A percentile compares a stretch with the other conserved stretches of the same genome.
Evolutionary conservation across 2,113 vertebrate species (phyloP).

Genomic region (Hymenochirus boettgeri): DNA sequence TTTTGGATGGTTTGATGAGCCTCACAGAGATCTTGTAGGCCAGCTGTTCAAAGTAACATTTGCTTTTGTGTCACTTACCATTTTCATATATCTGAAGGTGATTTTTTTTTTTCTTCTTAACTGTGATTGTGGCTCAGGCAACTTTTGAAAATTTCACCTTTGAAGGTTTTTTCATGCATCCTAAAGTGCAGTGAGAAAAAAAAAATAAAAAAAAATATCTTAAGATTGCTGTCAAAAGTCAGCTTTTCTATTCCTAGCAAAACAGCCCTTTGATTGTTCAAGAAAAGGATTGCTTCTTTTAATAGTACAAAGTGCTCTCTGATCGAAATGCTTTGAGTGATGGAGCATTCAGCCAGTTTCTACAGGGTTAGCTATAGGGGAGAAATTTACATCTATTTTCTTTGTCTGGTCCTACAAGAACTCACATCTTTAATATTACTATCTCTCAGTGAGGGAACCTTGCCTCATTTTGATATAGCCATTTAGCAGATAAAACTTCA

Average conservation of each 20-base stretch:
- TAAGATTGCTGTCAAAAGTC: slow-evolving; percentile 41
- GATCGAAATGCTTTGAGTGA: slow-evolving; percentile 15
- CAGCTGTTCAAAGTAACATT: slow-evolving; percentile 5
- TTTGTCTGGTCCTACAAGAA: slow-evolving; percentile 9
- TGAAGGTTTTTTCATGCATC: slow-evolving; percentile 37
- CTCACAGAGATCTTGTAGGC: background rate
- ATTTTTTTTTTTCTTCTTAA: slow-evolving; percentile 4
- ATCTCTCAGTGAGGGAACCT: too few relatives aligned
- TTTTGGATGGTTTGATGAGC: background rate
- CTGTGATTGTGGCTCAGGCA: slow-evolving; percentile 12
- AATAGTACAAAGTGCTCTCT: slow-evolving; percentile 39
- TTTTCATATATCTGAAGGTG: slow-evolving; percentile 30
- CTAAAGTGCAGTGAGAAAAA: slow-evolving; percentile 6
- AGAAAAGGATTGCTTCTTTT: slow-evolving; percentile 37
- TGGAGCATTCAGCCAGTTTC: slow-evolving; percentile 9
- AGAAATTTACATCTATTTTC: slow-evolving; percentile 14
- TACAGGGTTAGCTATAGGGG: slow-evolving; percentile 21
- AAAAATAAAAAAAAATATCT: slow-evolving; percentile 21
- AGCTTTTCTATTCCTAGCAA: slow-evolving; percentile 24
- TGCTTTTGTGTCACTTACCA: slow-evolving; percentile 14
- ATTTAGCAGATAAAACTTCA: too few relatives aligned
- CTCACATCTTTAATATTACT: too few relatives aligned
- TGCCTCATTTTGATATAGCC: too few relatives aligned
- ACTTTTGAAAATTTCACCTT: background rate
- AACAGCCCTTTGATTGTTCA: slow-evolving; percentile 41